Conservation (phyloP, 1,140 invertebrate species). For the Contarinia nasturtii region DNA sequence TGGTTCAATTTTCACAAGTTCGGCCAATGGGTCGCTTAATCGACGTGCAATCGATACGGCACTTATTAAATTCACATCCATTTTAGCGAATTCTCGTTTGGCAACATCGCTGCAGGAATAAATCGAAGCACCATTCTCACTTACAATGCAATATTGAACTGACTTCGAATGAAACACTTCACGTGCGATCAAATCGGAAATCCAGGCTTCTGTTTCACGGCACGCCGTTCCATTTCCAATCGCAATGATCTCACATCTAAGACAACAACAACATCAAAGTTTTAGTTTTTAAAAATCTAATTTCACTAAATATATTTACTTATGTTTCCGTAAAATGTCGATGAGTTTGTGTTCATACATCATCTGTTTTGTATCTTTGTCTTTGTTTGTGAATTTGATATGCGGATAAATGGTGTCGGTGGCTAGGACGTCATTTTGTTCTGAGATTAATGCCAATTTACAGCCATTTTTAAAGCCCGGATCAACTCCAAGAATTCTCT, state of each 20-base stretch:
- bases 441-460: constrained; percentile 56
- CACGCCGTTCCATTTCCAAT: constrained; percentile 80
- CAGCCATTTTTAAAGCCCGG: constrained; percentile 74
- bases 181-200: constrained; percentile 40
- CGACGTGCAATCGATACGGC: constrained; percentile 73
- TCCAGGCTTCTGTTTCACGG: constrained; percentile 59
- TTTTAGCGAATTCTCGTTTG: constrained; percentile 58
- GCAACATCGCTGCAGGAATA: constrained; percentile 75
- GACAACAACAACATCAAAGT: not conserved
- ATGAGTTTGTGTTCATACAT: constrained; percentile 10
- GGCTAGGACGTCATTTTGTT: constrained; percentile 46
- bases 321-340: constrained; percentile 13
- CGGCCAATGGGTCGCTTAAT: constrained; percentile 72
- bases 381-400: constrained; percentile 10
- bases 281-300: not conserved
- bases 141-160: constrained; percentile 63
- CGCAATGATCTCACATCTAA: constrained; percentile 50
- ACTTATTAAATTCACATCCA: constrained; percentile 64
- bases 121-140: constrained; percentile 74
- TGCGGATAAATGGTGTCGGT: constrained; percentile 50
- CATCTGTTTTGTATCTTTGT: constrained; percentile 9
- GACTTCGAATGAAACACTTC: constrained; percentile 31
- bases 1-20: constrained; percentile 82
- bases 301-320: constrained; percentile 7
- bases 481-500: constrained; percentile 65